A percentile compares a stretch with the other conserved stretches of the same genome.
phyloP scores from a whole-genome alignment of 2,888 invertebrate genomes.

The Cephonodes hylas region DNA sequence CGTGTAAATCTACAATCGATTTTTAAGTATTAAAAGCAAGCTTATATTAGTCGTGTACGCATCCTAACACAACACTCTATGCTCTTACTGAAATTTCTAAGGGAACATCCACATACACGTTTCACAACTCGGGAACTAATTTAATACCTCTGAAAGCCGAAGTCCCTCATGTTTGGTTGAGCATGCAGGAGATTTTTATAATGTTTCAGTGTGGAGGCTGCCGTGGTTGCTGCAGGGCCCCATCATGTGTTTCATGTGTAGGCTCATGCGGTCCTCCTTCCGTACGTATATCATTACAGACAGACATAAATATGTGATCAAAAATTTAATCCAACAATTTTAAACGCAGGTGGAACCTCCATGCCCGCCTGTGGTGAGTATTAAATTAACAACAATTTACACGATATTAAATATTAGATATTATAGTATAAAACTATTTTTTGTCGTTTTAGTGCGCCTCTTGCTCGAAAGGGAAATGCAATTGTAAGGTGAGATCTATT shows the following conservation, averaged over 20 bases:
- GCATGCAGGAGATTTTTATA: too few relatives aligned
- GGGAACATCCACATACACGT: too few relatives aligned
- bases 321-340: not conserved
- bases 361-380: constrained; percentile 28
- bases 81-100: too few relatives aligned
- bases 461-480: constrained; percentile 36
- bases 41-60: too few relatives aligned
- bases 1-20: too few relatives aligned
- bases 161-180: too few relatives aligned
- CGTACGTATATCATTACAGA: constrained; percentile 25
- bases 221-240: constrained; percentile 35
- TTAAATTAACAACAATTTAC: not conserved
- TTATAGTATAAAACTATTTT: not conserved
- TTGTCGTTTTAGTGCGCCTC: constrained; percentile 32
- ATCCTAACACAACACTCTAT: too few relatives aligned
- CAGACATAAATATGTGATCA: not conserved
- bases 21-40: too few relatives aligned
- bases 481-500: constrained; percentile 37
- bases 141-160: too few relatives aligned
- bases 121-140: too few relatives aligned
- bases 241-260: constrained; percentile 28
- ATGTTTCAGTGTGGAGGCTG: constrained; percentile 54
- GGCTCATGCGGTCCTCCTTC: constrained; percentile 23
- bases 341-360: constrained; percentile 23
- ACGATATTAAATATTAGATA: not conserved